These are phyloP conservation scores for Lophura nycthemera DNA, from an alignment of 2,113 vertebrate genomes.

Conservation along the genomic window DNA sequence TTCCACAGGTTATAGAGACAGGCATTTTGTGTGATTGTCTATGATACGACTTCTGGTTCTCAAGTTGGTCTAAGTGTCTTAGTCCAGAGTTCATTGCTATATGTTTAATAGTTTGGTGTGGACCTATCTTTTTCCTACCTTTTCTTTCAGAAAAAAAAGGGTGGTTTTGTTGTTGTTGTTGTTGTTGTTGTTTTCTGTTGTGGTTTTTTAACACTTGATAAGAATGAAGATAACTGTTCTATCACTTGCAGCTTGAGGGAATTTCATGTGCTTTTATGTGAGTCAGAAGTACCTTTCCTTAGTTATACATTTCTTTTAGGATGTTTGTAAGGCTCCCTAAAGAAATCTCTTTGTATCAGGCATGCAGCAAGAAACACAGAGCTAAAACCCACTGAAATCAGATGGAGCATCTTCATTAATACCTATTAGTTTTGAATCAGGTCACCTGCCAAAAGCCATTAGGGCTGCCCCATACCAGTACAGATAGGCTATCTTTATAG, in stretches of 20 bases:
- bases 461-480: not conserved
- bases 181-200: too few species aligned
- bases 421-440: not conserved
- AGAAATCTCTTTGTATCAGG: not conserved
- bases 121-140: not conserved
- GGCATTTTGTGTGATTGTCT: not conserved
- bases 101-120: not conserved
- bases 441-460: not conserved
- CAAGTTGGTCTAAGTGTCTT: not conserved
- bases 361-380: not conserved
- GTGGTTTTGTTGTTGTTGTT: too few species aligned
- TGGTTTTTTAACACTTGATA: not conserved
- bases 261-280: not conserved
- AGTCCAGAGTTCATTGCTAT: not conserved
- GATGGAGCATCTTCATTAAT: not conserved
- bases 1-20: not conserved
- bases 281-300: not conserved
- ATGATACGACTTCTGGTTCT: not conserved
- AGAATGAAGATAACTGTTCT: not conserved
- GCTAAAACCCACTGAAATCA: not conserved
- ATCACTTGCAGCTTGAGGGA: not conserved
- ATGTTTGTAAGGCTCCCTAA: not conserved
- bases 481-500: not conserved
- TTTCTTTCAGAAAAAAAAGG: not conserved
- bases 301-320: not conserved